phyloP scores from a whole-genome alignment of 2,113 vertebrate genomes.

The Heliornis fulica region DNA sequence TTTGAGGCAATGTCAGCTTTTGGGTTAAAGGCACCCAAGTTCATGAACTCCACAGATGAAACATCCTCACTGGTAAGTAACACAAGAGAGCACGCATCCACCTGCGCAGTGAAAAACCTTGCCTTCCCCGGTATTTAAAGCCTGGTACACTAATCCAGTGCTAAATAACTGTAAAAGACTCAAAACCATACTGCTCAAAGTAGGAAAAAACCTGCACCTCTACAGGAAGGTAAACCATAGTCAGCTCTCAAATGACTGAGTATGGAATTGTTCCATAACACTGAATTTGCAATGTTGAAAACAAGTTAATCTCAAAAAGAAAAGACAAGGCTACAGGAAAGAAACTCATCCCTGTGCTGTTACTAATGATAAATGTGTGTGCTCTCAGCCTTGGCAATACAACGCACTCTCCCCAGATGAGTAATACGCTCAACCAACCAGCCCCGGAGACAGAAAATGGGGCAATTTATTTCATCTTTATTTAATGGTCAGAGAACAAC shows the following conservation, averaged over 20 bases:
- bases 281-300: neutral
- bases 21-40: neutral
- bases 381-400: neutral
- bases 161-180: neutral
- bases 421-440: conserved; percentile 2
- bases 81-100: neutral
- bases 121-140: neutral
- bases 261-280: neutral
- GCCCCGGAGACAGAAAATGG: conserved; percentile 14
- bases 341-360: conserved; percentile 7
- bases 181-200: neutral
- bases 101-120: neutral
- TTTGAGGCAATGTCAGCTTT: neutral
- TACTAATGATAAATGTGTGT: conserved; percentile 33
- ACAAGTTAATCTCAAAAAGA: conserved; percentile 34
- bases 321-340: neutral
- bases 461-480: conserved; percentile 52
- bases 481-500: conserved; percentile 41
- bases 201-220: neutral
- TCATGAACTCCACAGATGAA: neutral
- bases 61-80: neutral
- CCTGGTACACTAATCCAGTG: neutral
- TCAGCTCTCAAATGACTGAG: neutral
- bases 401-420: neutral
- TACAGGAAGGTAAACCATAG: neutral